phyloP scores from a whole-genome alignment of 2,888 invertebrate species.

The Sarcophaga caerulescens region DNA sequence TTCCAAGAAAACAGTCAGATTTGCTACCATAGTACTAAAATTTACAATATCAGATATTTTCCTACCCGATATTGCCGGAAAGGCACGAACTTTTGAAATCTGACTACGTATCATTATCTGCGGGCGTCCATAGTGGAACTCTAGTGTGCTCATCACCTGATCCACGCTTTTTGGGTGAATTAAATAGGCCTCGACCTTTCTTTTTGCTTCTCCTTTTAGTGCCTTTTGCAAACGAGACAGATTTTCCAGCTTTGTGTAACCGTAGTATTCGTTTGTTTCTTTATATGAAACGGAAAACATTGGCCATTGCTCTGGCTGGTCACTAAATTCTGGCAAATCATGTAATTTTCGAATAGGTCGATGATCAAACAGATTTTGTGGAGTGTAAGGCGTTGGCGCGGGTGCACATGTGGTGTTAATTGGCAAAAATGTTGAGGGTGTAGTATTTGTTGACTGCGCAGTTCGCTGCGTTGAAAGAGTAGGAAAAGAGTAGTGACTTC shows the following conservation, averaged over 20 bases:
- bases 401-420: background rate
- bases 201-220: conserved; percentile 32
- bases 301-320: conserved; percentile 44
- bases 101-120: no score
- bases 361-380: conserved; percentile 14
- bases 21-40: no score
- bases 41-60: no score
- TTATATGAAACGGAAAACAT: no score
- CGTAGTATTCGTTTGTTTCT: no score
- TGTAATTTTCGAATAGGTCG: conserved; percentile 40
- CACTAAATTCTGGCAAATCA: conserved; percentile 51
- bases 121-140: conserved; percentile 66
- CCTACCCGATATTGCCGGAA: no score
- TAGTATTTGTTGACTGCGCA: conserved; percentile 1
- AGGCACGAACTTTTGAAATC: no score
- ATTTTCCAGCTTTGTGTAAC: no score
- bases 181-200: conserved; percentile 11
- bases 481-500: background rate
- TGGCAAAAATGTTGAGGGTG: conserved; percentile 5
- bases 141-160: conserved; percentile 51
- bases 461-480: conserved; percentile 8
- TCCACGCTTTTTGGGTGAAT: conserved; percentile 59
- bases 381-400: background rate
- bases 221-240: conserved; percentile 43
- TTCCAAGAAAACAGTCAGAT: no score